Percentiles rank a stretch among this genome's conserved stretches.
These are phyloP conservation scores for Drosophila subquinaria DNA, from an alignment of 2,888 invertebrate genomes.

Conservation along the genomic window DNA sequence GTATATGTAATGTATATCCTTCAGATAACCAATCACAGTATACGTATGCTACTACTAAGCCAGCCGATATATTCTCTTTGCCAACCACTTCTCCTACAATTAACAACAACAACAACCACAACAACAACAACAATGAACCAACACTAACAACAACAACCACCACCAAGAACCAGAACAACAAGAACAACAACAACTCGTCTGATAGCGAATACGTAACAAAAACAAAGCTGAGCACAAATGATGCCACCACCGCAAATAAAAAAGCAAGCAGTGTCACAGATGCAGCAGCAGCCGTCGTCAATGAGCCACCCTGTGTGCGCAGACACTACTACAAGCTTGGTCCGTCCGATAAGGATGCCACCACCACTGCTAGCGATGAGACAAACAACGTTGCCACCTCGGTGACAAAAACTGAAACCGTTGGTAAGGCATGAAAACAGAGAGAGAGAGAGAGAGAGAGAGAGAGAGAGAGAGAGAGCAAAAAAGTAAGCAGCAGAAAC, in stretches of 20 bases:
- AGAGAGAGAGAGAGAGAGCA: no score
- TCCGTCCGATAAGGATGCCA: slow-evolving; percentile 75
- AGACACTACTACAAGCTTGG: slow-evolving; percentile 82
- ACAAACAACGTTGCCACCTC: slow-evolving; percentile 45
- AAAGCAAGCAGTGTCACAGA: slow-evolving; percentile 32
- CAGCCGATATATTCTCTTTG: slow-evolving; percentile 80
- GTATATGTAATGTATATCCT: slow-evolving; percentile 84
- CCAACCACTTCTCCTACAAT: slow-evolving; percentile 76
- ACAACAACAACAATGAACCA: slow-evolving; percentile 49
- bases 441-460: slow-evolving; percentile 2
- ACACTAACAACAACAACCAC: slow-evolving; percentile 46
- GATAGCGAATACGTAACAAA: slow-evolving; percentile 71
- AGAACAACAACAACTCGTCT: slow-evolving; percentile 25
- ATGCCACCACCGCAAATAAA: slow-evolving; percentile 39
- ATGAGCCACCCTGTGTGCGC: slow-evolving; percentile 79
- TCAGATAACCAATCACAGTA: slow-evolving; percentile 84
- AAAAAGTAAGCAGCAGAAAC: slow-evolving; percentile 16
- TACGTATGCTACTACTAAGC: slow-evolving; percentile 82
- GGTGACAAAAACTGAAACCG: slow-evolving; percentile 62
- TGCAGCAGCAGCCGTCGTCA: slow-evolving; percentile 51
- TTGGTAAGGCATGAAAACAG: slow-evolving; percentile 67
- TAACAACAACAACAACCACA: slow-evolving; percentile 77
- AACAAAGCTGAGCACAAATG: slow-evolving; percentile 74
- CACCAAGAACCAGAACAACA: slow-evolving; percentile 20
- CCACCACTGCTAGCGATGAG: slow-evolving; percentile 8